Base-by-base conservation (phyloP, 2,888 invertebrate species). In the Cephus nigrinus region DNA sequence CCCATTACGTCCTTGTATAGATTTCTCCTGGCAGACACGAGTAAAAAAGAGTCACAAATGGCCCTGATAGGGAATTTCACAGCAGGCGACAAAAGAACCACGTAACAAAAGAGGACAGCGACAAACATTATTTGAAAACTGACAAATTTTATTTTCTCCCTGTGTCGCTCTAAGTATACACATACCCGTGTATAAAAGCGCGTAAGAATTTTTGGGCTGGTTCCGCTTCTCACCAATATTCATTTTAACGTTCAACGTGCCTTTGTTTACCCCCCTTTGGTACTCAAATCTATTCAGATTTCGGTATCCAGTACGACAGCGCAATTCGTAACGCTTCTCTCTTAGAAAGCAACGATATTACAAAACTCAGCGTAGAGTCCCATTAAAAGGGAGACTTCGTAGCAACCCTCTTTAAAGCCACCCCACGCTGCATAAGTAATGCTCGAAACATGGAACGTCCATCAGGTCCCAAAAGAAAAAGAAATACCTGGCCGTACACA, bases 1-100 rank as follows among this genome's bases (percentile, higher is more conserved):
- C 79, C 81, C 83, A 84, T 87, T 86, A 85, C 82, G 80, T 34
- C 12, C n/a, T 5, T n/a, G 30, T 23, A 30, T 33, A 78, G 78
- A 81, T 75, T 75, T 82, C 76, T 78, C 81, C 75, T 76, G 23
- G 68, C 9, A 30, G 33, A 11, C 55, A 55, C 55, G 55, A 34
- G 68, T 69, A 74, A 76, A 78, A 74, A 80, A 80, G 79, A 79
- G 75, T 75, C 79, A 82, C 82, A 82, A 84, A 79, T 73, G 75
- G 74, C 36, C 72, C 69, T 76, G 82, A 83, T 80, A 83, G 83
- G 80, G 81, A 82, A 82, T 82, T 35, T 74, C 35, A n/a, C 55
- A 9, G 55, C 55, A 55, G 23, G n/a, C 32, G 32, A 71, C 71
- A 71, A 71, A 71, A 71, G 71, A 31, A 30, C 0, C 5, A 12